Conservation (phyloP, 2,797 vertebrate species). For the Typhlichthys eigenmanni region DNA sequence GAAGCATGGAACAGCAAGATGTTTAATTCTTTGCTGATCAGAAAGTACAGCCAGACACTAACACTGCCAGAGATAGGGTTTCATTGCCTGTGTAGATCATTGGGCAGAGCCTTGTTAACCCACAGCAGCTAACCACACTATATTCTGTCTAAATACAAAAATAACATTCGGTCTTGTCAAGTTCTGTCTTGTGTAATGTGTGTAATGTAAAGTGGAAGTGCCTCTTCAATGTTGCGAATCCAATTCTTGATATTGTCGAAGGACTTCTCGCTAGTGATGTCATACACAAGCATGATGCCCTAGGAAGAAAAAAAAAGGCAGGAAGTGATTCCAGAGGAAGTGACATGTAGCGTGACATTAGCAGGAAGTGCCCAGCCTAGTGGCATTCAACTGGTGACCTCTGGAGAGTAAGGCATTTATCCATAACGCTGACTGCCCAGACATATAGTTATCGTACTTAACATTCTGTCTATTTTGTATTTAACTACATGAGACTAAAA, state of each 20-base stretch:
- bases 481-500: no score
- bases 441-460: background rate
- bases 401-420: background rate
- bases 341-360: conserved; percentile 24
- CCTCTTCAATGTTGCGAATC: conserved; percentile 98
- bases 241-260: conserved; percentile 98
- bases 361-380: conserved; percentile 22
- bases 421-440: background rate
- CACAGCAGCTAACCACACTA: background rate
- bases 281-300: conserved; percentile 97
- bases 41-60: background rate
- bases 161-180: background rate
- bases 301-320: conserved; percentile 52
- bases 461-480: no score
- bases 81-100: background rate
- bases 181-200: background rate
- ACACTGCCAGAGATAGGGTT: background rate
- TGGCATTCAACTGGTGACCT: conserved; percentile 15
- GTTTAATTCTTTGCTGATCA: background rate
- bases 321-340: conserved; percentile 41
- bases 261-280: conserved; percentile 96
- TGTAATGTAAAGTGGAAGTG: conserved; percentile 50
- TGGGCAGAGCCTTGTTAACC: background rate
- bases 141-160: background rate
- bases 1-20: background rate